Conservation (phyloP, 2,113 vertebrate genomes). For the Mugil cephalus region DNA sequence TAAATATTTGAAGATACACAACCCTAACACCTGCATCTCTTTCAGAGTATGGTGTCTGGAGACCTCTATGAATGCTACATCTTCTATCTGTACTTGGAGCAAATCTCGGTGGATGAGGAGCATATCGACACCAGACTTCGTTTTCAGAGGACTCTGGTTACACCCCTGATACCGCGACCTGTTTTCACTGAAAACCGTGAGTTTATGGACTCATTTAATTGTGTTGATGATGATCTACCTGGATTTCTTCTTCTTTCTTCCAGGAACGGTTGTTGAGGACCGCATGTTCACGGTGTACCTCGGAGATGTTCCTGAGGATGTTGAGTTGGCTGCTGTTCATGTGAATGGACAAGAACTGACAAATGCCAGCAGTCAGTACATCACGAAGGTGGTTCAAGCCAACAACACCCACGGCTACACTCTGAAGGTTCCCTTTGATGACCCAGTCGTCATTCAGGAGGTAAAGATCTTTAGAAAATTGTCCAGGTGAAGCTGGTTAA, state of each 20-base stretch:
- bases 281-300: constrained; percentile 63
- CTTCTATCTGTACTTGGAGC: constrained; percentile 69
- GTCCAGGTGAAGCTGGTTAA: too few species aligned
- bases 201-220: too few species aligned
- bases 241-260: too few species aligned
- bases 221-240: too few species aligned
- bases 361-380: neutral
- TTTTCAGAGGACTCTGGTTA: constrained; percentile 41
- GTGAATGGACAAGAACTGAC: constrained; percentile 54
- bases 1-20: too few species aligned
- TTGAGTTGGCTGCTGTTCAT: constrained; percentile 42
- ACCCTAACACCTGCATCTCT: neutral
- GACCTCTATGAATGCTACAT: constrained; percentile 58
- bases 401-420: constrained; percentile 63
- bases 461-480: constrained; percentile 17
- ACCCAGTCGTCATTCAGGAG: constrained; percentile 50
- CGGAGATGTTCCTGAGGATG: constrained; percentile 66
- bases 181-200: constrained; percentile 39
- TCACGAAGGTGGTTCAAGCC: constrained; percentile 33
- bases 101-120: constrained; percentile 42
- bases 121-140: constrained; percentile 36
- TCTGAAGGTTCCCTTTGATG: constrained; percentile 67
- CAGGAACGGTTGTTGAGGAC: constrained; percentile 37
- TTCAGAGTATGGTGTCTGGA: constrained; percentile 61
- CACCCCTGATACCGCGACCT: constrained; percentile 40